Evolutionary conservation across 37 sponge, comb jelly and placozoan genomes (phyloP).

Genomic region (Beroe ovata): DNA sequence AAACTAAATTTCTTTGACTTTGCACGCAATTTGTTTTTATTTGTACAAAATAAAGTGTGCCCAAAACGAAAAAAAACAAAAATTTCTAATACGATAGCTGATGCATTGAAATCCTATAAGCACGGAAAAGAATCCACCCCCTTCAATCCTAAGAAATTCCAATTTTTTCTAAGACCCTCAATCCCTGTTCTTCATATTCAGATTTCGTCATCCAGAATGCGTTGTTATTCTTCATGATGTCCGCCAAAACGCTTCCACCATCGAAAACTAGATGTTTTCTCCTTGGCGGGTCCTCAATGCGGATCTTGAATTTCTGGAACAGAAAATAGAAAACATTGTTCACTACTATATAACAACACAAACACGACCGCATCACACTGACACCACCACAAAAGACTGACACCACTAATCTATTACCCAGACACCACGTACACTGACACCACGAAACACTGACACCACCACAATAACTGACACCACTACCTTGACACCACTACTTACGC

Average conservation of each 20-base stretch:
- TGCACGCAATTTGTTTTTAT: too few species aligned
- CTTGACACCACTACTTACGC: conserved; percentile 73
- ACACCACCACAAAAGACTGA: neutral
- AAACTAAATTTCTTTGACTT: too few species aligned
- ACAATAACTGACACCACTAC: neutral
- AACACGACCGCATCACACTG: too few species aligned
- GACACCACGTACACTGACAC: neutral
- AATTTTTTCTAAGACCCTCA: conserved; percentile 92
- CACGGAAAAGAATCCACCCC: neutral
- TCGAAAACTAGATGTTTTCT: conserved; percentile 99
- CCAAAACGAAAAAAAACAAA: neutral
- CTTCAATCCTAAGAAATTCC: conserved; percentile 68
- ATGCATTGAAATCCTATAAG: neutral
- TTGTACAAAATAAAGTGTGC: neutral
- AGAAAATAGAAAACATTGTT: too few species aligned
- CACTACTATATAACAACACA: too few species aligned
- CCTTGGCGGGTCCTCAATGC: conserved; percentile 98
- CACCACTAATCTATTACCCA: too few species aligned
- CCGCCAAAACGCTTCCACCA: conserved; percentile 97
- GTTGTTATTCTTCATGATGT: conserved; percentile 96
- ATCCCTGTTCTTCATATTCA: conserved; percentile 97
- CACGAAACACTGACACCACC: neutral
- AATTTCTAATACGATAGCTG: neutral
- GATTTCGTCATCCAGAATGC: conserved; percentile 97
- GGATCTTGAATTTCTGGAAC: conserved; percentile 99